Conservation (phyloP, 2,888 invertebrate genomes). For the Hedya salicella region DNA sequence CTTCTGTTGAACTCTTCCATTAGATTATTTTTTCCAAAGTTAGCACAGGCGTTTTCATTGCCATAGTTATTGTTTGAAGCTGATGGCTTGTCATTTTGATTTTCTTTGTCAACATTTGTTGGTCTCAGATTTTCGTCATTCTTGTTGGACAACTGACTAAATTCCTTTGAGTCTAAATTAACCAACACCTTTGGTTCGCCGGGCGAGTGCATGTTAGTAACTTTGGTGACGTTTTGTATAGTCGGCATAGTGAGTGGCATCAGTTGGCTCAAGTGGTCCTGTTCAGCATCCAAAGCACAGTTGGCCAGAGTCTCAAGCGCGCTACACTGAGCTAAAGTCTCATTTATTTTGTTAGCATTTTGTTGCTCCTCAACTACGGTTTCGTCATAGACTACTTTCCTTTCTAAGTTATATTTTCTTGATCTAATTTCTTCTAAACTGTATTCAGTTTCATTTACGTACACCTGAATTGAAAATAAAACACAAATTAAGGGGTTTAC, state of each 20-base stretch:
- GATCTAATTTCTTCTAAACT: constrained; percentile 92
- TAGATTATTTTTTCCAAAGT: constrained; percentile 73
- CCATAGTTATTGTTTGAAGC: constrained; percentile 56
- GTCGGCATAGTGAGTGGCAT: constrained; percentile 78
- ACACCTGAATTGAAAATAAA: constrained; percentile 63
- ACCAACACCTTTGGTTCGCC: constrained; percentile 80
- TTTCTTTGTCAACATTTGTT: constrained; percentile 65
- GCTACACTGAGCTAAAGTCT: constrained; percentile 79
- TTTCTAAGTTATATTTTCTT: constrained; percentile 80
- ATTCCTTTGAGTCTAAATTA: constrained; percentile 79
- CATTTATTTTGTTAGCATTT: constrained; percentile 69
- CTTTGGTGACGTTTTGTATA: constrained; percentile 78
- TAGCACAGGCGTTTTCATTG: constrained; percentile 62
- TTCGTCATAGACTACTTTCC: constrained; percentile 64
- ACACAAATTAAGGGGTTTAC: neutral
- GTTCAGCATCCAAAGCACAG: constrained; percentile 78
- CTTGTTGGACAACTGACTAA: constrained; percentile 73
- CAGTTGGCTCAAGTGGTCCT: constrained; percentile 76
- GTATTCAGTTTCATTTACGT: constrained; percentile 86
- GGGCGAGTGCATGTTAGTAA: constrained; percentile 79
- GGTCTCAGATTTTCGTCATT: constrained; percentile 65
- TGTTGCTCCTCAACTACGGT: constrained; percentile 56
- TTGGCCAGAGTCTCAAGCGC: constrained; percentile 80
- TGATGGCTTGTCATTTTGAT: constrained; percentile 59
- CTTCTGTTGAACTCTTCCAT: constrained; percentile 81